Evolutionary conservation across 2,797 vertebrate species (phyloP).

Genomic region (Capromys pilorides): DNA sequence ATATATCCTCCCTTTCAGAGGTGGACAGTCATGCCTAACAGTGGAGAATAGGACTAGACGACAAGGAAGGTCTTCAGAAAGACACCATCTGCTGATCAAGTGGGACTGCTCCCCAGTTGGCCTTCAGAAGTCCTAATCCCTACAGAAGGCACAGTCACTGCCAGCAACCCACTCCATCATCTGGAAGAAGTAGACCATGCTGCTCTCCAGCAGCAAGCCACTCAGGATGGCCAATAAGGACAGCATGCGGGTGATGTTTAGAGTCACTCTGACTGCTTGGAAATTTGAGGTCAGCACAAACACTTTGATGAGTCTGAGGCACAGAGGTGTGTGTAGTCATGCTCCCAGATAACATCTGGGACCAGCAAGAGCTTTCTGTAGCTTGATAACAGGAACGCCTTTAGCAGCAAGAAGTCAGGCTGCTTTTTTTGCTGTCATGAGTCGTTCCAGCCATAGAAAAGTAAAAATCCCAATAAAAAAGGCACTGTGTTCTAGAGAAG

Average conservation of each 20-base stretch:
- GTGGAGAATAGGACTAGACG: not conserved
- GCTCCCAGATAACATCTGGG: slow-evolving; percentile 98
- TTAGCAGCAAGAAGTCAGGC: slow-evolving; percentile 89
- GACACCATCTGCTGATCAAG: too few relatives aligned
- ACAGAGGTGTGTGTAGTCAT: slow-evolving; percentile 94
- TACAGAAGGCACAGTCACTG: slow-evolving; percentile 64
- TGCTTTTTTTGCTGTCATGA: slow-evolving; percentile 79
- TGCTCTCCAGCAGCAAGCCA: slow-evolving; percentile 91
- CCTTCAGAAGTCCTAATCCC: slow-evolving; percentile 68
- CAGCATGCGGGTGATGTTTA: slow-evolving; percentile 91
- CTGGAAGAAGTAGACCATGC: slow-evolving; percentile 85
- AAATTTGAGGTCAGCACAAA: slow-evolving; percentile 96
- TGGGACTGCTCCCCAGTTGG: not conserved
- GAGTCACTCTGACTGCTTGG: slow-evolving; percentile 95
- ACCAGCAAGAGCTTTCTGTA: slow-evolving; percentile 97
- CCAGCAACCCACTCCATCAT: slow-evolving; percentile 86
- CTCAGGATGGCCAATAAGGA: slow-evolving; percentile 89
- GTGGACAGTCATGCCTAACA: not conserved
- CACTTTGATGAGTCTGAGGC: slow-evolving; percentile 93
- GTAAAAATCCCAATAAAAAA: slow-evolving; percentile 91
- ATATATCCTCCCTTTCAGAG: not conserved
- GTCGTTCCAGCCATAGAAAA: slow-evolving; percentile 87
- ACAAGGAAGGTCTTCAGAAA: too few relatives aligned
- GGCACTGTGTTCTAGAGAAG: slow-evolving; percentile 90
- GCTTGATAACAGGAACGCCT: slow-evolving; percentile 94